Evolutionary conservation across 2,797 vertebrate genomes (phyloP), one percentile per base, ranked within the genome.

Genomic region (Enteromius viviparus): DNA sequence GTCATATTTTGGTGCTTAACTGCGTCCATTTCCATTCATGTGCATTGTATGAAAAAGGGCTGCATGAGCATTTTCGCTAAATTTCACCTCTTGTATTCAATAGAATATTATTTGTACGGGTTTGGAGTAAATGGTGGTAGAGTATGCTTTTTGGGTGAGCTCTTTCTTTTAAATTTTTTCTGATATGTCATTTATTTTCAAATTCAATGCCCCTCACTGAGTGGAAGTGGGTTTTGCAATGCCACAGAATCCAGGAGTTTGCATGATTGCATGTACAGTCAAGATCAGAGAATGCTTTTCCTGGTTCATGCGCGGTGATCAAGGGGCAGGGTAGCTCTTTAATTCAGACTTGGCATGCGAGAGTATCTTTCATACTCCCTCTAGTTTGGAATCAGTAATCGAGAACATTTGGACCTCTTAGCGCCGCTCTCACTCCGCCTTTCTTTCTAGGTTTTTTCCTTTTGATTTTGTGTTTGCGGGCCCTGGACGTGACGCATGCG

Each of bases 221-320:
- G 34, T 26, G 55, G 14, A 49, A 77, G 65, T 62, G 51, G 65
- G 37, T 71, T 83, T 60, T 74, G 53, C 53, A 80, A 6, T 71
- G 23, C 10, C 55, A 32, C 64, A 83, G 65, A 83, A 64, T 78
- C 75, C 8, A 58, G 49, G 34, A 42, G 64, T 62, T 70, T 83
- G 82, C 74, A 83, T 77, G 82, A 76, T 66, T 83, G 82, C 82
- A 83, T 83, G 82, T 34, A 21, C 6, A 71, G 51, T 37, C 14
- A 70, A 80, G 42, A 80, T 51, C 23, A 71, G 47, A 82, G n/a
- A 68, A 82, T 60, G 49, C 49, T 53, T 76, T 49, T 75, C 58
- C 26, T 76, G 71, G 45, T 65, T 75, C n/a, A 29, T 42, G 26
- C 37, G 4, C 2, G 3, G 9, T 23, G n/a, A 37, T 78, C 34